phyloP scores from a whole-genome alignment of 53 echinoderm and acorn worm genomes.

The Temnopleurus reevesii region DNA sequence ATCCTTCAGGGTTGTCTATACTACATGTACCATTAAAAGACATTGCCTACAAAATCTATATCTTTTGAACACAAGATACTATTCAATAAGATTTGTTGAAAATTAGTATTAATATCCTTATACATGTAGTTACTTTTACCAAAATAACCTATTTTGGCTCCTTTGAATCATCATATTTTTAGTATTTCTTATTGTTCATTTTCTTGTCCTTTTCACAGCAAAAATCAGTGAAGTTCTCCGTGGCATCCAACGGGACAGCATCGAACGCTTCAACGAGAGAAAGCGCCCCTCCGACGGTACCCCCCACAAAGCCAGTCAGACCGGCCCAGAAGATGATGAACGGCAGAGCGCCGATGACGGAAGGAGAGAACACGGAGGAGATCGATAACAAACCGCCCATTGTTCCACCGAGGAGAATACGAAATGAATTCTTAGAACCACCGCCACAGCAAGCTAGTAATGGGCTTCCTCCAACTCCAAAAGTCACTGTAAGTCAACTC shows the following conservation, averaged over 20 bases:
- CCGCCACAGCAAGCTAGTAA: conserved; percentile 64
- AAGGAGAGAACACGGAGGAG: conserved; percentile 86
- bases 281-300: conserved; percentile 16
- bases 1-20: too few relatives aligned
- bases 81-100: too few relatives aligned
- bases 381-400: conserved; percentile 70
- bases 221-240: conserved; percentile 73
- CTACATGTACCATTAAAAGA: too few relatives aligned
- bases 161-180: too few relatives aligned
- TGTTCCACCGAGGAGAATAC: conserved; percentile 90
- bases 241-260: conserved; percentile 59
- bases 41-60: too few relatives aligned
- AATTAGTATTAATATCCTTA: too few relatives aligned
- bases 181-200: neutral
- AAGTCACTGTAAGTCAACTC: conserved; percentile 83
- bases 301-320: conserved; percentile 60
- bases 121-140: too few relatives aligned
- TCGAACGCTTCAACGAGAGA: conserved; percentile 53
- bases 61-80: too few relatives aligned
- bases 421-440: conserved; percentile 83
- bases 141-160: too few relatives aligned
- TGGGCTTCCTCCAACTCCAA: conserved; percentile 93
- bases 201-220: conserved; percentile 1
- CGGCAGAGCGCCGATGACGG: conserved; percentile 86
- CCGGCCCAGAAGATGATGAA: conserved; percentile 76